Percentiles rank a stretch among this genome's conserved stretches.
phyloP scores from a whole-genome alignment of 2,888 invertebrate genomes.

The Apotomis capreana region DNA sequence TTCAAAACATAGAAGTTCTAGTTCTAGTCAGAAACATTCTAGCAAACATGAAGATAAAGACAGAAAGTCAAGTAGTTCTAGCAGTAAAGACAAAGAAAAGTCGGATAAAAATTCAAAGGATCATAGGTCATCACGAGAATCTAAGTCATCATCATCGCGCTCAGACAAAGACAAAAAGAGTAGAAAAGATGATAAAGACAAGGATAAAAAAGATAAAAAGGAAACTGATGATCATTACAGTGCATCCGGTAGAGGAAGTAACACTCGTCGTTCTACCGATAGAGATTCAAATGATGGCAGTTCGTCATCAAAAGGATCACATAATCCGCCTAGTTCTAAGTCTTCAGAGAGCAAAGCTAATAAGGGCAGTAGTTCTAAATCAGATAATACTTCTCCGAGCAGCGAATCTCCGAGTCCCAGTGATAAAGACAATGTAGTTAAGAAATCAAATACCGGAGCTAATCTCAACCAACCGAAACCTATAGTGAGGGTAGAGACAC shows the following conservation, averaged over 20 bases:
- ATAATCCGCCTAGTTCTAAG: constrained; percentile 66
- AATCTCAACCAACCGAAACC: constrained; percentile 60
- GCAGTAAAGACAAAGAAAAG: constrained; percentile 69
- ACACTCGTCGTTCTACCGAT: constrained; percentile 88
- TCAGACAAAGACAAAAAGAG: constrained; percentile 76
- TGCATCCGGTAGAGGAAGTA: constrained; percentile 84
- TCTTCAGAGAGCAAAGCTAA: constrained; percentile 67
- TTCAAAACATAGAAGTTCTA: constrained; percentile 68
- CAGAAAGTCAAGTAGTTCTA: constrained; percentile 66
- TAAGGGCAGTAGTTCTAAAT: constrained; percentile 73
- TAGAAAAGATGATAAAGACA: constrained; percentile 71
- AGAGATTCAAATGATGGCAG: constrained; percentile 91
- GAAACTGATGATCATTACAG: constrained; percentile 88
- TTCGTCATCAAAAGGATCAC: constrained; percentile 77
- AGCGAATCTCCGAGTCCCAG: constrained; percentile 80
- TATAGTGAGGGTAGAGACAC: constrained; percentile 69
- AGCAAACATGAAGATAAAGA: constrained; percentile 67
- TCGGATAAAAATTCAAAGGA: constrained; percentile 65
- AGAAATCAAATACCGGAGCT: constrained; percentile 52
- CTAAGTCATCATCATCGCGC: constrained; percentile 69
- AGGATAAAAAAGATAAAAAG: constrained; percentile 78
- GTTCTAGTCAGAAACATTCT: constrained; percentile 65
- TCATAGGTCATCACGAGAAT: constrained; percentile 60
- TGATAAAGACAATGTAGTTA: constrained; percentile 70
- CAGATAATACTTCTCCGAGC: constrained; percentile 74